These are phyloP conservation scores for Notothenia rossii DNA, from an alignment of 2,113 vertebrate species.

Conservation along the genomic window DNA sequence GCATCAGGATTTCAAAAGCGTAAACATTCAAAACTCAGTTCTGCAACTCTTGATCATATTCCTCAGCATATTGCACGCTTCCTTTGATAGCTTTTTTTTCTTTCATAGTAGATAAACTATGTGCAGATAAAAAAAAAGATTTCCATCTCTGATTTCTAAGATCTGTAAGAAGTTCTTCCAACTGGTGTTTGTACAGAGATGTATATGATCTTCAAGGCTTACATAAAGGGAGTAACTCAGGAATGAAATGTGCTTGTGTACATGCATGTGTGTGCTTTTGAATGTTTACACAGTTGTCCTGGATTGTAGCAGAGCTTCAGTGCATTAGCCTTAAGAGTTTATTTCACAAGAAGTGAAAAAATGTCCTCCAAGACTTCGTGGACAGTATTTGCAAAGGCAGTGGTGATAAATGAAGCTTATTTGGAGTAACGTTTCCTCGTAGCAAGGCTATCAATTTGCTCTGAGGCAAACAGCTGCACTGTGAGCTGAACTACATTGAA, in stretches of 20 bases:
- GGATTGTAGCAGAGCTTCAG: conserved; percentile 16
- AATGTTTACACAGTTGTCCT: conserved; percentile 43
- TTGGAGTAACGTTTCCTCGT: conserved; percentile 54
- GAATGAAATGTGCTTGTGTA: conserved; percentile 2
- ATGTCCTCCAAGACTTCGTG: conserved; percentile 36
- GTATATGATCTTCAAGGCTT: conserved; percentile 9
- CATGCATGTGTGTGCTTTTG: conserved; percentile 32
- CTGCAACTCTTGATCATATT: neutral
- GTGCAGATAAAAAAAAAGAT: neutral
- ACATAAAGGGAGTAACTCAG: conserved; percentile 1
- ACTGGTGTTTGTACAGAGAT: neutral
- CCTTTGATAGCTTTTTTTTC: neutral
- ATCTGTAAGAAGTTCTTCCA: too few relatives aligned
- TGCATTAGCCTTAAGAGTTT: conserved; percentile 40
- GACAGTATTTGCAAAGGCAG: conserved; percentile 50
- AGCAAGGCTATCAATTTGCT: conserved; percentile 57
- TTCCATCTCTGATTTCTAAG: too few relatives aligned
- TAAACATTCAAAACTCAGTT: neutral
- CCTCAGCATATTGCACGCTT: neutral
- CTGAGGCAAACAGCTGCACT: conserved; percentile 52
- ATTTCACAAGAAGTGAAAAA: conserved; percentile 31
- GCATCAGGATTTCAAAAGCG: neutral
- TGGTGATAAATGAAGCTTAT: conserved; percentile 64
- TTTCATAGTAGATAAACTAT: neutral
- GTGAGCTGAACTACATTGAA: conserved; percentile 40